Percentiles rank a stretch among this genome's conserved stretches.
Evolutionary conservation across 2,888 invertebrate species (phyloP).

Genomic region (Leucophenga maculata): DNA sequence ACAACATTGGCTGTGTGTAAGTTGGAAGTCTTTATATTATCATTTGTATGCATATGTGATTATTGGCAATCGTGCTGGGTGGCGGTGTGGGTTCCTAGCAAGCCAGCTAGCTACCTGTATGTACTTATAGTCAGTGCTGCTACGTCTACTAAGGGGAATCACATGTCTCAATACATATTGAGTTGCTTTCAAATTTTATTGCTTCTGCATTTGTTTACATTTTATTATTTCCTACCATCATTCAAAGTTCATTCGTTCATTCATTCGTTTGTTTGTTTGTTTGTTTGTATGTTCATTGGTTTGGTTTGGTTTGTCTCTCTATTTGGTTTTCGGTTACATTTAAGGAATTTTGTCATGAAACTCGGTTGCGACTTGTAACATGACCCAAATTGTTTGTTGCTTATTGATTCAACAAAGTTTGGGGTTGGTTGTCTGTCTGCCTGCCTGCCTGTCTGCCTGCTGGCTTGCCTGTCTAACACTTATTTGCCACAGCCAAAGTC

Average conservation of each 20-base stretch:
- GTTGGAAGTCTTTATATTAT: background rate
- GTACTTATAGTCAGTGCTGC: conserved; percentile 22
- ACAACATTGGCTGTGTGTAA: background rate
- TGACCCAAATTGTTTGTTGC: conserved; percentile 69
- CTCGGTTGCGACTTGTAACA: conserved; percentile 66
- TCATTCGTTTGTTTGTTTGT: conserved; percentile 61
- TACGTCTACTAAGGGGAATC: conserved; percentile 15
- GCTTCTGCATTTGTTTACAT: conserved; percentile 42
- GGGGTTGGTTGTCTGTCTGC: conserved; percentile 31
- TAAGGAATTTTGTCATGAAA: conserved; percentile 68
- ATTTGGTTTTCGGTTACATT: conserved; percentile 58
- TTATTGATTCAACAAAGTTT: conserved; percentile 72
- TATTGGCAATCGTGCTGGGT: background rate
- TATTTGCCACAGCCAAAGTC: background rate
- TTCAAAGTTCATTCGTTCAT: background rate
- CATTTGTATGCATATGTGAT: background rate
- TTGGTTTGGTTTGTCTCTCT: conserved; percentile 28
- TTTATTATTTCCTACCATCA: conserved; percentile 14
- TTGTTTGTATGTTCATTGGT: conserved; percentile 51
- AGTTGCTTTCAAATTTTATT: conserved; percentile 63
- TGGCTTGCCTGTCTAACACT: background rate
- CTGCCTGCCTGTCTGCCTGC: conserved; percentile 9
- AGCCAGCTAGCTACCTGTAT: background rate
- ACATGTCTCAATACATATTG: conserved; percentile 51
- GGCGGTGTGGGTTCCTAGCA: too few species aligned